A percentile compares a stretch with the other conserved stretches of the same genome.
Conservation (phyloP, 1,140 invertebrate genomes). For the Yoshiicerus persimilis region DNA sequence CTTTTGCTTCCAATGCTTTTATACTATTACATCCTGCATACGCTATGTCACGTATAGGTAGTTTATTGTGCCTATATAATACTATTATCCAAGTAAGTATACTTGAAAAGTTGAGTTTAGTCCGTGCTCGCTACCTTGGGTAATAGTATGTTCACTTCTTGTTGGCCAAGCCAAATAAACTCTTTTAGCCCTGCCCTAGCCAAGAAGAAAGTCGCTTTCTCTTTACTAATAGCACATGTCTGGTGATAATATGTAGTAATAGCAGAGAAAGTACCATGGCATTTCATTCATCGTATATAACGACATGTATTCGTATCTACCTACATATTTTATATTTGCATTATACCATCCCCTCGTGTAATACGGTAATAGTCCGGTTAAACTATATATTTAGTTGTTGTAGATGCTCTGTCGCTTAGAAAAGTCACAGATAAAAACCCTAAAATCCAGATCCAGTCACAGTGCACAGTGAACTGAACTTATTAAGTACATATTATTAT, state of each 20-base stretch:
- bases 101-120: background rate
- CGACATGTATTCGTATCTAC: background rate
- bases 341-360: background rate
- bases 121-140: background rate
- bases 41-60: background rate
- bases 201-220: background rate
- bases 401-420: background rate
- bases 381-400: background rate
- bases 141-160: background rate
- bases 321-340: background rate
- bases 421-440: background rate
- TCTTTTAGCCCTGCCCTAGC: background rate
- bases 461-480: background rate
- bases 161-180: background rate
- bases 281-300: background rate
- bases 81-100: background rate
- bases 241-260: background rate
- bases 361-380: background rate
- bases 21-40: background rate
- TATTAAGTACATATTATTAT: background rate
- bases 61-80: background rate
- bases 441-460: background rate
- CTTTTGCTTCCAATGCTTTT: background rate
- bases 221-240: background rate
- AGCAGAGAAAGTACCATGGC: background rate